Percentiles rank a stretch among this genome's conserved stretches.
Conservation (phyloP, 2,797 vertebrate genomes). For the Apodemus agrarius region DNA sequence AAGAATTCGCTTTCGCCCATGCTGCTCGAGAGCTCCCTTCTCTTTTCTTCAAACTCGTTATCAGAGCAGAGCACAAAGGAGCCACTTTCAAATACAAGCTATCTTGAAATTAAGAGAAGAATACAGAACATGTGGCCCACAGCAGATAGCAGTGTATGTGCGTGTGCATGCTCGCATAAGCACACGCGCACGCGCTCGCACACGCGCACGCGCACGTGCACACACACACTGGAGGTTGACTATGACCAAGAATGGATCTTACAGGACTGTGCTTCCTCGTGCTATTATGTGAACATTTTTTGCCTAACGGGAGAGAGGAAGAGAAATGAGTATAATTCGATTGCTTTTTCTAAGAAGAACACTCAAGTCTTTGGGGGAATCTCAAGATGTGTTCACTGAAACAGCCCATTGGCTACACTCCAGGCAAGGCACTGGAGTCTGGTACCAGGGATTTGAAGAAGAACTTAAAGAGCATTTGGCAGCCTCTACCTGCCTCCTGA, state of each 20-base stretch:
- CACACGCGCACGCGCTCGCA: too few species aligned
- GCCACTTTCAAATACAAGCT: constrained; percentile 58
- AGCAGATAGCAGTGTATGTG: not conserved
- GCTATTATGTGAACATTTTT: not conserved
- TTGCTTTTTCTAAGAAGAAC: not conserved
- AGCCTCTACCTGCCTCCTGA: not conserved
- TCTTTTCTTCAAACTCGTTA: constrained; percentile 65
- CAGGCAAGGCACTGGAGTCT: too few species aligned
- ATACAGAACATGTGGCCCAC: not conserved
- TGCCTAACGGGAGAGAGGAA: not conserved
- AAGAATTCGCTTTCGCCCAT: constrained; percentile 37
- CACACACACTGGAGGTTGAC: not conserved
- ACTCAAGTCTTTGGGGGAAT: not conserved
- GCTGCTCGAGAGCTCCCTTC: not conserved
- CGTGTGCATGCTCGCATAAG: too few species aligned
- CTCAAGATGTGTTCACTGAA: not conserved
- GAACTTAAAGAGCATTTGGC: not conserved
- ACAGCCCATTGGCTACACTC: not conserved
- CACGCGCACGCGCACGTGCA: too few species aligned
- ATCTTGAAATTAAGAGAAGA: constrained; percentile 50
- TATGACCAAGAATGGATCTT: not conserved
- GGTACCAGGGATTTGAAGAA: not conserved
- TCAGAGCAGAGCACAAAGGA: constrained; percentile 74
- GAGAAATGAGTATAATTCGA: not conserved
- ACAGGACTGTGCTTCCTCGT: not conserved